These are phyloP conservation scores for Dicyrtoma fusca DNA, from an alignment of 2,888 invertebrate genomes.

Conservation along the genomic window DNA sequence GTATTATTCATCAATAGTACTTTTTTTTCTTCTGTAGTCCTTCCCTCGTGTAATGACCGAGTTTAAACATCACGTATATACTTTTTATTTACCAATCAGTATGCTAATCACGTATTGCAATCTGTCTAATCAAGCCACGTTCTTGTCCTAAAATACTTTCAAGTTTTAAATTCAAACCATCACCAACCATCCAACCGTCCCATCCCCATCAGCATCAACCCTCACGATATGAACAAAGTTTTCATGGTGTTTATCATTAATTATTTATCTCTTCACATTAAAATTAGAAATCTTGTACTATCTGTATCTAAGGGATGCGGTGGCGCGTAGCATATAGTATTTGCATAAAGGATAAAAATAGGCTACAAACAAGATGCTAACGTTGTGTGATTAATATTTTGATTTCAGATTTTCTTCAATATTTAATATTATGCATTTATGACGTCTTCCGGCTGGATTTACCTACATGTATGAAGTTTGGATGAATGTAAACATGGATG, in stretches of 20 bases:
- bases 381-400: neutral
- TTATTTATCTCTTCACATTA: too few species aligned
- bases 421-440: neutral
- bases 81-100: constrained; percentile 25
- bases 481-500: too few species aligned
- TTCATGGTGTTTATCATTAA: constrained; percentile 1
- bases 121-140: constrained; percentile 33
- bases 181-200: neutral
- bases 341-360: too few species aligned
- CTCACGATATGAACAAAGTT: neutral
- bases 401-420: neutral
- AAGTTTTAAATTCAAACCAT: constrained; percentile 20
- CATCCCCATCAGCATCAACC: neutral
- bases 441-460: constrained; percentile 4
- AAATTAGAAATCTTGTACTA: too few species aligned
- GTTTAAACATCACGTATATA: constrained; percentile 33
- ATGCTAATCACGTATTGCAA: constrained; percentile 29
- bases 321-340: too few species aligned
- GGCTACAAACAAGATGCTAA: too few species aligned
- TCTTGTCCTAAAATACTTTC: constrained; percentile 30
- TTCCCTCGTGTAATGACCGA: constrained; percentile 31
- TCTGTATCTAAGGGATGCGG: too few species aligned
- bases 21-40: constrained; percentile 4
- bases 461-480: too few species aligned
- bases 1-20: constrained; percentile 13